phyloP scores from a whole-genome alignment of 2,113 vertebrate genomes.

The Saguinus imperator region DNA sequence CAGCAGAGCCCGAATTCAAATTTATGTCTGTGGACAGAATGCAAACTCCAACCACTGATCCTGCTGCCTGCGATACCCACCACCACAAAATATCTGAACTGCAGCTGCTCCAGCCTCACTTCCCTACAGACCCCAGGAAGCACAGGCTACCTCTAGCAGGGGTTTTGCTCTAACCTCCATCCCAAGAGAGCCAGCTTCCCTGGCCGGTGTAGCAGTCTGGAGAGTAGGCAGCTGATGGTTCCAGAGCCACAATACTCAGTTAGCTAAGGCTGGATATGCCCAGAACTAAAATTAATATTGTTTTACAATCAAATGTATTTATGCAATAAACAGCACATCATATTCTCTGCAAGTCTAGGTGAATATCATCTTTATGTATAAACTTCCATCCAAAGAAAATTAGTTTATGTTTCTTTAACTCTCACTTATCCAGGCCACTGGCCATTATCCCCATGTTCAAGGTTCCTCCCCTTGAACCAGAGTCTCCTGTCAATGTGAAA shows the following conservation, averaged over 20 bases:
- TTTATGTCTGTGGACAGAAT: neutral
- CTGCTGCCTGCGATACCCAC: too few relatives aligned
- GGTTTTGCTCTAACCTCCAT: neutral
- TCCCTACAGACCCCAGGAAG: rapidly evolving
- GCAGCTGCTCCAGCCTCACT: neutral
- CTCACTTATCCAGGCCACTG: neutral
- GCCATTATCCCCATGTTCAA: neutral
- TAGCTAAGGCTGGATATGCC: neutral
- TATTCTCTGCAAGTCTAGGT: neutral
- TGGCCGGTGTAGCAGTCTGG: neutral
- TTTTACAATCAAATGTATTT: neutral
- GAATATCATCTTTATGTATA: neutral
- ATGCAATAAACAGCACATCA: neutral
- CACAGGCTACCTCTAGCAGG: rapidly evolving
- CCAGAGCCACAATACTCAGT: neutral
- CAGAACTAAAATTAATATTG: neutral
- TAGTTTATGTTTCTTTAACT: neutral
- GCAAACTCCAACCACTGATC: rapidly evolving
- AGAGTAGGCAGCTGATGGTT: neutral
- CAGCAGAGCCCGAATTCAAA: neutral
- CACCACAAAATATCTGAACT: neutral
- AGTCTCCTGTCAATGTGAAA: neutral
- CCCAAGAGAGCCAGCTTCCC: neutral
- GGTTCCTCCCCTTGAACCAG: neutral
- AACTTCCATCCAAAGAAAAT: neutral